A percentile compares a stretch with the other conserved stretches of the same genome.
phyloP scores from a whole-genome alignment of 2,113 vertebrate genomes.

The Sarotherodon lohbergeri region DNA sequence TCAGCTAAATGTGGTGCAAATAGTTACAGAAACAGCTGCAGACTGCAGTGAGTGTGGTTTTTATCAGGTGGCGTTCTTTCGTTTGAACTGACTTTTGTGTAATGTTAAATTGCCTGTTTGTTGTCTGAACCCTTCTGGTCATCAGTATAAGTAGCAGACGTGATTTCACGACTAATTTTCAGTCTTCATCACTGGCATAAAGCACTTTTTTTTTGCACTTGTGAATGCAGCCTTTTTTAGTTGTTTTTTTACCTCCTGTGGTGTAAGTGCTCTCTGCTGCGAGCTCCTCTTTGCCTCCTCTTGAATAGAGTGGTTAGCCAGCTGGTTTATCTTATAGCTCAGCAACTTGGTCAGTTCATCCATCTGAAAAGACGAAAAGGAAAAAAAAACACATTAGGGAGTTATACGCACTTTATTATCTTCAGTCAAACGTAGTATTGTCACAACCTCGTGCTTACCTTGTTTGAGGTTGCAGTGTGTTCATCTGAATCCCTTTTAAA shows the following conservation, averaged over 20 bases:
- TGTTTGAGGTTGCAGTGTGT: slow-evolving; percentile 1
- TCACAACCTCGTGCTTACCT: slow-evolving; percentile 18
- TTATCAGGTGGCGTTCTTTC: background rate
- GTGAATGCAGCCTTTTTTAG: background rate
- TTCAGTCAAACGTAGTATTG: background rate
- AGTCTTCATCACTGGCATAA: background rate
- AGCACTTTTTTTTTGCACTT: background rate
- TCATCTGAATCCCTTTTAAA: slow-evolving; percentile 69
- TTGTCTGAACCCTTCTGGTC: background rate
- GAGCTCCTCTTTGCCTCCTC: slow-evolving; percentile 63
- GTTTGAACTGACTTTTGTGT: background rate
- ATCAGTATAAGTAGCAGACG: rapidly evolving
- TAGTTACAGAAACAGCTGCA: background rate
- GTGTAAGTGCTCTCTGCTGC: slow-evolving; percentile 69
- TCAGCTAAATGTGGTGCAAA: background rate
- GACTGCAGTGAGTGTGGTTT: background rate
- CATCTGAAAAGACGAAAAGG: slow-evolving; percentile 55
- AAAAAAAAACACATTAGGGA: background rate
- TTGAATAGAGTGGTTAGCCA: slow-evolving; percentile 66
- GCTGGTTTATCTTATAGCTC: slow-evolving; percentile 81
- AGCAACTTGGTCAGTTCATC: slow-evolving; percentile 80
- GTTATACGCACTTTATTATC: background rate
- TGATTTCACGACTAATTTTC: background rate
- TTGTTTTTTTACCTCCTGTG: slow-evolving; percentile 76
- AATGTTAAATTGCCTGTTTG: background rate